Base-by-base conservation (phyloP, 2,888 invertebrate species). In the Aphodius granarius region DNA sequence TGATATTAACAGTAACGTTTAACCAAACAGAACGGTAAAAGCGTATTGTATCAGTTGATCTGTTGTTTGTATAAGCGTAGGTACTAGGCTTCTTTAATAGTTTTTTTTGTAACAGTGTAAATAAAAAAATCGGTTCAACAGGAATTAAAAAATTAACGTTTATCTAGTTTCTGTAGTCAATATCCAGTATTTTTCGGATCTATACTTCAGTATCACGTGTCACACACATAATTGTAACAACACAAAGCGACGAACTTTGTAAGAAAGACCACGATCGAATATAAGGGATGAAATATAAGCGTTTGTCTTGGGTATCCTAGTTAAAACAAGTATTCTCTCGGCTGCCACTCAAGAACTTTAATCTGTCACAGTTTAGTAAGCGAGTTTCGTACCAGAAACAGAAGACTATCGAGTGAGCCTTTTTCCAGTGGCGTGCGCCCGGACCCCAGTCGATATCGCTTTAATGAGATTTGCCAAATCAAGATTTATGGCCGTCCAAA, bases 391-490 rank as follows among this genome's bases (percentile, higher is more conserved):
- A 9, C 43, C 43, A 43, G 43, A 13, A 43, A 13, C 43, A n/a
- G 1, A 43, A 43, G 43, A 43, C 43, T 43, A 13, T 43, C 9
- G 43, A 6, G 43, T 13, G 43, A 13, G 9, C 43, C 13, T 43
- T 43, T 43, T 43, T 43, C 43, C 43, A 43, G 43, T 43, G 43
- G 43, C 43, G 43, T 43, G 65, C 65, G 17, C 17, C 15, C n/a
- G 21, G n/a, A 9, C n/a, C n/a, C 68, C 68, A 19, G 68, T 68
- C 68, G 68, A 68, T 68, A 68, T 19, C 16, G 21, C 68, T 68
- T 22, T 68, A 68, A 68, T 68, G 68, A 68, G 68, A 68, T 68
- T 68, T 68, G 68, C 68, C 21, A 22, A 68, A 68, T 68, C 68
- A 22, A 68, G 68, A 68, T 68, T 68, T 68, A 68, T 68, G 68